Percentiles rank a stretch among this genome's conserved stretches.
Conservation (phyloP, 2,888 invertebrate genomes). For the Thera obeliscata region DNA sequence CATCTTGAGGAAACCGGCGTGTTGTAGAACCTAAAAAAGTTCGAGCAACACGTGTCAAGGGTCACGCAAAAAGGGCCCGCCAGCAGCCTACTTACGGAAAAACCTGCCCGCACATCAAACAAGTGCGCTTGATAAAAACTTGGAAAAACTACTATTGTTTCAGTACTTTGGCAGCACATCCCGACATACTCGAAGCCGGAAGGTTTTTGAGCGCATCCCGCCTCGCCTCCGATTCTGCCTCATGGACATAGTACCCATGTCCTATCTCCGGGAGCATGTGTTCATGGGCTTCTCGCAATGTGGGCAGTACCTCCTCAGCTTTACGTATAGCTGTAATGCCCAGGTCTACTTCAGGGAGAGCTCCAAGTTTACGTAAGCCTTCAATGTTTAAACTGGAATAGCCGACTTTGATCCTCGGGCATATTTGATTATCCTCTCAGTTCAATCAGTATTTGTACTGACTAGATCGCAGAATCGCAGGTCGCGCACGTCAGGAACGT, state of each 20-base stretch:
- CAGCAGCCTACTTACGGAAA: no score
- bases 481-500: no score
- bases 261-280: constrained; percentile 89
- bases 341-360: constrained; percentile 84
- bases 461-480: no score
- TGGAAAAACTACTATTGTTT: constrained; percentile 34
- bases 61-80: no score
- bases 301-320: constrained; percentile 96
- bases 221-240: constrained; percentile 85
- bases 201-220: constrained; percentile 83
- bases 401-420: no score
- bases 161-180: constrained; percentile 83
- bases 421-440: no score
- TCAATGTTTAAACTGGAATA: neutral
- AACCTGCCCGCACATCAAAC: no score
- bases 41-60: no score
- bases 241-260: constrained; percentile 85
- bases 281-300: constrained; percentile 98
- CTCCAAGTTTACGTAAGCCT: constrained; percentile 73
- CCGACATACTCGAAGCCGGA: constrained; percentile 73
- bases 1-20: no score
- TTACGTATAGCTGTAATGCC: constrained; percentile 86
- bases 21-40: no score
- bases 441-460: no score
- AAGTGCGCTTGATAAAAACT: no score